Conservation (phyloP, 2,797 vertebrate genomes). For the Trichosurus vulpecula region DNA sequence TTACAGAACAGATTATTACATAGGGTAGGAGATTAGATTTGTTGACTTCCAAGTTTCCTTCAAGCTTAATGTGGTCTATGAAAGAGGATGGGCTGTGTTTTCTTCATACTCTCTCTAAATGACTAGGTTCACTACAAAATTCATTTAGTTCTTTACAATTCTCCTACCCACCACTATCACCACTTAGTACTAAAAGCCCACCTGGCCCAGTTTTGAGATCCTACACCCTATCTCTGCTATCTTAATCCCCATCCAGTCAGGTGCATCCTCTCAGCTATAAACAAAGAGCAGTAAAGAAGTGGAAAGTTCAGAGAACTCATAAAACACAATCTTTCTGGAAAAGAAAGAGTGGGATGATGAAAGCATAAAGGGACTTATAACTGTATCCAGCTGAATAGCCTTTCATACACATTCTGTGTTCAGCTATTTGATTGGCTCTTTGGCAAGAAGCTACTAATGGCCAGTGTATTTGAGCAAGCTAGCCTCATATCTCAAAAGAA, state of each 20-base stretch:
- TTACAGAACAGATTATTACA: not conserved
- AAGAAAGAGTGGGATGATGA: not conserved
- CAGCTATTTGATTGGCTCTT: not conserved
- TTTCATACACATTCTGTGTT: not conserved
- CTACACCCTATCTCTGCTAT: not conserved
- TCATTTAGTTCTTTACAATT: not conserved
- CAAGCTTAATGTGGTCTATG: not conserved
- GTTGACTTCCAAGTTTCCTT: not conserved
- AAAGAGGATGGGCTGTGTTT: not conserved
- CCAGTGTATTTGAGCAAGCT: not conserved
- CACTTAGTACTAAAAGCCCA: too few species aligned
- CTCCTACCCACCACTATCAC: too few species aligned
- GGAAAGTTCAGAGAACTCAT: not conserved
- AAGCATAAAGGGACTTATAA: not conserved
- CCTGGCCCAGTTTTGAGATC: not conserved
- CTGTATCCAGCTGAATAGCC: not conserved
- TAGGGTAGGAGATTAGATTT: not conserved
- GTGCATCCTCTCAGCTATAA: not conserved
- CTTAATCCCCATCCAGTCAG: not conserved
- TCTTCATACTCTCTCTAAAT: not conserved
- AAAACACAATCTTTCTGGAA: not conserved
- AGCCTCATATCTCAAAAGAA: not conserved
- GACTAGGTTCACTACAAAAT: not conserved
- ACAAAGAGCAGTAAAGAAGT: not conserved
- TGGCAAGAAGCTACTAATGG: not conserved